Evolutionary conservation across 2,797 vertebrate genomes (phyloP).

Genomic region (Ptychobarbus kaznakovi): DNA sequence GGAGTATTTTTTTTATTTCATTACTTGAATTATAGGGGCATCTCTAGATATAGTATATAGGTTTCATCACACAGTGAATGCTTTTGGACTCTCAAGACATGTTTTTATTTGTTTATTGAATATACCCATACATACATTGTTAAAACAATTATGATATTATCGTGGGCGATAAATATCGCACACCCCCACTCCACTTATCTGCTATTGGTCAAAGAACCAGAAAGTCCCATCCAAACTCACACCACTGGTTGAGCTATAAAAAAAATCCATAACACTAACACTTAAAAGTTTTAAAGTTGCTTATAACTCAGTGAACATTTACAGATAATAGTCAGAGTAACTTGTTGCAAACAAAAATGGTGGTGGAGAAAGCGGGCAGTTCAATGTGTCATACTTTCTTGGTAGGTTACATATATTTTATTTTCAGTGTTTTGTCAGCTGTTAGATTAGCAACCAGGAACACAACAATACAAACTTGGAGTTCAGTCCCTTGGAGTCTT

Average conservation of each 20-base stretch:
- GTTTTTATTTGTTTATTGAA: too few relatives aligned
- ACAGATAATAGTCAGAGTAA: background rate
- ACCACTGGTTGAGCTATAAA: too few relatives aligned
- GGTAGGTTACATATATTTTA: background rate
- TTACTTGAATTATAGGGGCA: too few relatives aligned
- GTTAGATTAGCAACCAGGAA: background rate
- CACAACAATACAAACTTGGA: background rate
- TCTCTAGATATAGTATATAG: too few relatives aligned
- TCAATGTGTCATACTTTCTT: background rate
- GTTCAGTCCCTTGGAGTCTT: background rate
- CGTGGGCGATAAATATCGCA: too few relatives aligned
- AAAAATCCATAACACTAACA: background rate
- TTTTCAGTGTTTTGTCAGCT: background rate
- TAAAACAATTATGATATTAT: too few relatives aligned
- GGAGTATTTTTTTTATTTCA: too few relatives aligned
- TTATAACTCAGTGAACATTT: background rate
- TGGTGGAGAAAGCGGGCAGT: background rate
- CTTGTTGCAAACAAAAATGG: background rate
- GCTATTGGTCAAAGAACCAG: background rate
- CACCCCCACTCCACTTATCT: background rate
- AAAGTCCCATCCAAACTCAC: background rate
- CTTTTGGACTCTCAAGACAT: too few relatives aligned
- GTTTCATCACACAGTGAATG: too few relatives aligned
- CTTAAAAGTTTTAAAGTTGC: background rate
- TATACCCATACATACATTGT: too few relatives aligned